Conservation (phyloP, 2,888 invertebrate species). For the Eumacrocentrus americanus region DNA sequence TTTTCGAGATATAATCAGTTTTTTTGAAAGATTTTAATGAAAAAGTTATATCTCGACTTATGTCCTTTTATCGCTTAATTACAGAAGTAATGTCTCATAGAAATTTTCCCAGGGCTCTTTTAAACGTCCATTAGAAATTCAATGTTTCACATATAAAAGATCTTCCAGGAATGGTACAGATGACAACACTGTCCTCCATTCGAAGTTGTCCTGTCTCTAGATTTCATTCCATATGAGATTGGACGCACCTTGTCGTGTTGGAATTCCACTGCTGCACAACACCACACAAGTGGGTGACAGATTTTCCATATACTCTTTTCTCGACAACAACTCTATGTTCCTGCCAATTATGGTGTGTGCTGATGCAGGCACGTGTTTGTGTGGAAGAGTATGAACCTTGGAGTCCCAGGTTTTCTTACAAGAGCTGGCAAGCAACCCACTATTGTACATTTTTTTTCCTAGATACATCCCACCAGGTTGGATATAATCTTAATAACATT, state of each 20-base stretch:
- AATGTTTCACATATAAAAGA: background rate
- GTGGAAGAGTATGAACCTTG: constrained; percentile 33
- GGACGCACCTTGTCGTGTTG: constrained; percentile 5
- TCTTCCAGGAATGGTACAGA: background rate
- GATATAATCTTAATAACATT: constrained; percentile 16
- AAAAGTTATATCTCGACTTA: no score
- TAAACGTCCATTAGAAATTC: background rate
- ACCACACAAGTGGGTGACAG: constrained; percentile 32
- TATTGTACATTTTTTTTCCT: constrained; percentile 11
- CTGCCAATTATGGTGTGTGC: constrained; percentile 23
- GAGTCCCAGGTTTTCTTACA: constrained; percentile 10
- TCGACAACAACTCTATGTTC: constrained; percentile 14
- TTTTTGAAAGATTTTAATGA: no score
- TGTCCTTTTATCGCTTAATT: no score
- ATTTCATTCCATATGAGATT: constrained; percentile 1
- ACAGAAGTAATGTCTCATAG: no score
- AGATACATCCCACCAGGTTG: constrained; percentile 34
- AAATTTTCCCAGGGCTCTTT: no score
- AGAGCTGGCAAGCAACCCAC: no score
- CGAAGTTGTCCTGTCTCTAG: background rate
- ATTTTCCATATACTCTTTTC: constrained; percentile 7
- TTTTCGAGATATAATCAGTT: no score
- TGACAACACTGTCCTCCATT: constrained; percentile 7
- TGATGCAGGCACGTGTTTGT: constrained; percentile 25
- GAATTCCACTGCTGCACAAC: constrained; percentile 7